These are phyloP conservation scores for Anarhynchus alexandrinus DNA, from an alignment of 2,113 vertebrate species.

Conservation along the genomic window DNA sequence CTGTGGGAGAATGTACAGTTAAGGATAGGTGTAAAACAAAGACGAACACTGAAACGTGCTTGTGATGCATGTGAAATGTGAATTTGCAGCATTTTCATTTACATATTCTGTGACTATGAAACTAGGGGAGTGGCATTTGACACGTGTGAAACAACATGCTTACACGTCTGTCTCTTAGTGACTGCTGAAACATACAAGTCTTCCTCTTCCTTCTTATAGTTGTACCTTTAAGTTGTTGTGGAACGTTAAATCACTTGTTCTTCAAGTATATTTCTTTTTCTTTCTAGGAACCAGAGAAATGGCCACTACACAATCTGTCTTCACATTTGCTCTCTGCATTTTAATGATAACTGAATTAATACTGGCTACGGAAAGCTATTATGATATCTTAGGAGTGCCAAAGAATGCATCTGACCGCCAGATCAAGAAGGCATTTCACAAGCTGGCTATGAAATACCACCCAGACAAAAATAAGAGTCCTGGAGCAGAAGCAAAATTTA, in stretches of 20 bases:
- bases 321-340: slow-evolving; percentile 86
- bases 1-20: not conserved
- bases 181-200: not conserved
- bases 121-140: not conserved
- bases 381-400: slow-evolving; percentile 91
- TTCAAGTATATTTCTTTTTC: not conserved
- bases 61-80: not conserved
- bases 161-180: not conserved
- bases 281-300: slow-evolving; percentile 75
- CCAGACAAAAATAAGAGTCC: slow-evolving; percentile 96
- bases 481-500: slow-evolving; percentile 91
- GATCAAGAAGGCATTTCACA: slow-evolving; percentile 97
- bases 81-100: not conserved
- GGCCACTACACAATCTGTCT: slow-evolving; percentile 85
- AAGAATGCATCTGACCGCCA: slow-evolving; percentile 90
- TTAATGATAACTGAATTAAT: slow-evolving; percentile 95
- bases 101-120: not conserved
- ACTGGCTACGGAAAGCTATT: slow-evolving; percentile 90
- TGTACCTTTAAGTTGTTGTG: not conserved
- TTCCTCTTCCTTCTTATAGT: not conserved
- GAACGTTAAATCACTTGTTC: not conserved
- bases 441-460: slow-evolving; percentile 93
- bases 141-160: rapidly evolving
- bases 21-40: not conserved
- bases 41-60: not conserved